Evolutionary conservation across 2,888 invertebrate genomes (phyloP), one percentile per base, ranked within the genome.

Genomic region (Epinotia bilunana): DNA sequence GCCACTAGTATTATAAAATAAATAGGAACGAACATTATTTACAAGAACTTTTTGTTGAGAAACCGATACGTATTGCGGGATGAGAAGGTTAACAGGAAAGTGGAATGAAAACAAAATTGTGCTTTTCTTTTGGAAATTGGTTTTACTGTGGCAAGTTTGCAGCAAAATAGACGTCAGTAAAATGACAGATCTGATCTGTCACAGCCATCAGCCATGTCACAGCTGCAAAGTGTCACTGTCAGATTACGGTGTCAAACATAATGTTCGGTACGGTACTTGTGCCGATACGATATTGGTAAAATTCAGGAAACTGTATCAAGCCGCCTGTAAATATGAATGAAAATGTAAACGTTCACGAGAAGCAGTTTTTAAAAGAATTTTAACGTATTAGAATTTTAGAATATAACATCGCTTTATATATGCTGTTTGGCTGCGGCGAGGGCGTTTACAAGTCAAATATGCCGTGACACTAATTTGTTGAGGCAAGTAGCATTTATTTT

Each of bases 381-480:
- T 65, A 49, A 49, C 49, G 0, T 46, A 12, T n/a, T n/a, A 68
- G 7, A 58, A 18, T 3, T n/a, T 28, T 65, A 49, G 0, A 16
- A 12, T 49, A 6, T 53, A 2, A 20, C 6, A 53, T n/a, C 16
- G 6, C n/a, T 49, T 28, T 3, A 28, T 28, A 23, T 58, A 20
- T 55, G 39, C 67, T 39, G 20, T 12, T 16, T 43, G 6, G 23
- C 13, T 1, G 55, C 43, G 43, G 43, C 7, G 0, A 46, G 20
- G 65, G 18, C 4, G n/a, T 18, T 5, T 61, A 16, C n/a, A 67
- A 4, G 23, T 68, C n/a, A 9, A 39, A 11, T 28, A 68, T 73
- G 73, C 67, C 61, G 23, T 73, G 55, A 73, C 60, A 28, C 39
- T 7, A 43, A 39, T 61, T 18, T 20, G n/a, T 67, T 65, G 18